Percentiles rank a stretch among this genome's conserved stretches.
Conservation (phyloP, 2,888 invertebrate genomes). For the Alsophila aescularia region DNA sequence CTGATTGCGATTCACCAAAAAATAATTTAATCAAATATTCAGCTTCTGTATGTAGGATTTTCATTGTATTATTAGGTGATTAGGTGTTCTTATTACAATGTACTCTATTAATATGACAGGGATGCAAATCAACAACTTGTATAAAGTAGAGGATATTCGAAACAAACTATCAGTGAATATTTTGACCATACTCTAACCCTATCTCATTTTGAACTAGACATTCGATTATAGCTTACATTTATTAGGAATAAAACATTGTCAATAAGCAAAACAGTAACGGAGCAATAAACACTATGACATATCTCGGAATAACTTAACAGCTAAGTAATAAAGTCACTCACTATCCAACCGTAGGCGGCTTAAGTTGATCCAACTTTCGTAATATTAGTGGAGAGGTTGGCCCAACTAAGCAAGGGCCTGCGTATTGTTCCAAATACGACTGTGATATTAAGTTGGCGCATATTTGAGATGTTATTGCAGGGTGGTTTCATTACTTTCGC, state of each 20-base stretch:
- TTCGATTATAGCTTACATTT: background rate
- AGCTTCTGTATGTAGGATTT: too few relatives aligned
- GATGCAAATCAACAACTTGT: too few relatives aligned
- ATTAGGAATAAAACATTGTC: background rate
- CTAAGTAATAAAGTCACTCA: constrained; percentile 25
- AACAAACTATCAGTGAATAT: too few relatives aligned
- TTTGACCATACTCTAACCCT: too few relatives aligned
- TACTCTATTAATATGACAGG: too few relatives aligned
- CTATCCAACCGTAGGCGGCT: constrained; percentile 11
- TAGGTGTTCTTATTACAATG: too few relatives aligned
- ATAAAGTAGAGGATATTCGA: too few relatives aligned
- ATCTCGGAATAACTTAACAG: constrained; percentile 20
- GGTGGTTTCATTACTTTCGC: constrained; percentile 34
- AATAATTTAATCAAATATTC: too few relatives aligned
- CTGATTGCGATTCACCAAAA: too few relatives aligned
- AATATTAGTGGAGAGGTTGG: constrained; percentile 67
- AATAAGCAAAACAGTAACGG: constrained; percentile 4
- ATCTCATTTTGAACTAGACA: too few relatives aligned
- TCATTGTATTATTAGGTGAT: too few relatives aligned
- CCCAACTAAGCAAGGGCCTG: constrained; percentile 60
- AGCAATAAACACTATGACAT: constrained; percentile 17
- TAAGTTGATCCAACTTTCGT: constrained; percentile 33
- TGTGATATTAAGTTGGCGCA: constrained; percentile 40
- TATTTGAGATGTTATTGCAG: constrained; percentile 40
- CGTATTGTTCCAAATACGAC: constrained; percentile 35